Conservation (phyloP, 2,888 invertebrate species). For the Nineta flava region DNA sequence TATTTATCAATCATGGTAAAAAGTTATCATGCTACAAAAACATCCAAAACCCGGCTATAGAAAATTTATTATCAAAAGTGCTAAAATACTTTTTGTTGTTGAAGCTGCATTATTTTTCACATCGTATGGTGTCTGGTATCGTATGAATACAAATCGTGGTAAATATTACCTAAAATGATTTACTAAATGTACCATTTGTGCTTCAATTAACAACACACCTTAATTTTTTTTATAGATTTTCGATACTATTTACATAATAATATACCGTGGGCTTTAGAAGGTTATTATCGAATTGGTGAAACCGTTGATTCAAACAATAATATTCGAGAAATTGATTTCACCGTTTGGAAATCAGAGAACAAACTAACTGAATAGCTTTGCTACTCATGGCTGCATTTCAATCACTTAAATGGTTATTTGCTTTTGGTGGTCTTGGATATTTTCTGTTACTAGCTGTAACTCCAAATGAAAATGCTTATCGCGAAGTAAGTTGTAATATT, state of each 20-base stretch:
- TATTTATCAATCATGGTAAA: too few relatives aligned
- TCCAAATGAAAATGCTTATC: slow-evolving; percentile 28
- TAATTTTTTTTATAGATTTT: slow-evolving; percentile 39
- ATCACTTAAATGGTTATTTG: slow-evolving; percentile 40
- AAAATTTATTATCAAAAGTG: slow-evolving; percentile 34
- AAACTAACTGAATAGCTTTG: slow-evolving; percentile 29
- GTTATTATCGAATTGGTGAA: slow-evolving; percentile 56
- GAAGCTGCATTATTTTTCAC: slow-evolving; percentile 43
- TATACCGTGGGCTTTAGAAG: slow-evolving; percentile 45
- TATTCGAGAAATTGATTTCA: slow-evolving; percentile 35
- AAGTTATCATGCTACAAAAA: slow-evolving; percentile 45
- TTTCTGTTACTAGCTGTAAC: slow-evolving; percentile 37
- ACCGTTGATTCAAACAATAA: slow-evolving; percentile 31
- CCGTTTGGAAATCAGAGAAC: slow-evolving; percentile 38
- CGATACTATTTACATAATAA: slow-evolving; percentile 50
- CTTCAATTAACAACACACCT: slow-evolving; percentile 3
- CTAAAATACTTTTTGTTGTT: slow-evolving; percentile 36
- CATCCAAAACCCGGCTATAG: slow-evolving; percentile 37
- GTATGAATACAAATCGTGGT: slow-evolving; percentile 57
- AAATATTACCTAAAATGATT: slow-evolving; percentile 18
- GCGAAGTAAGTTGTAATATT: slow-evolving; percentile 13
- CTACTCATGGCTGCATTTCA: slow-evolving; percentile 30
- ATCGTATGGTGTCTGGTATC: slow-evolving; percentile 47
- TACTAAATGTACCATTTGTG: slow-evolving; percentile 6
- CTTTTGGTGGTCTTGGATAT: slow-evolving; percentile 43